These are phyloP conservation scores for Eidolon helvum DNA, from an alignment of 2,113 vertebrate species.

Conservation along the genomic window DNA sequence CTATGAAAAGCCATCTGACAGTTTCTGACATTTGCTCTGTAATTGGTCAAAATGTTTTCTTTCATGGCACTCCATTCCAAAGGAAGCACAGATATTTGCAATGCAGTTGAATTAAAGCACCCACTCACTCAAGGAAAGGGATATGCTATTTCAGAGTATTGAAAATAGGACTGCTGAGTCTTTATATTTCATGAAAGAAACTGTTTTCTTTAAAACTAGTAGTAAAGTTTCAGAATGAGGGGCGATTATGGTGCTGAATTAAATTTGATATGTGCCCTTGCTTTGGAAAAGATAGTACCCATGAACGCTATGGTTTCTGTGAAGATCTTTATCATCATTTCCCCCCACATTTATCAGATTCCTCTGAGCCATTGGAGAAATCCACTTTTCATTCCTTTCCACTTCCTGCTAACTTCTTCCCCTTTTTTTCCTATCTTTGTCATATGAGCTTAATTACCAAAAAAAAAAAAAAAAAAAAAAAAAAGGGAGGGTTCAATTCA, in stretches of 20 bases:
- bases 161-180: background rate
- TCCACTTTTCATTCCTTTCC: background rate
- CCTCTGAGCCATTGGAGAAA: background rate
- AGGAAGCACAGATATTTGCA: background rate
- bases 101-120: background rate
- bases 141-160: background rate
- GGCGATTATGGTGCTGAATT: background rate
- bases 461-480: background rate
- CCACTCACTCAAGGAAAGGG: background rate
- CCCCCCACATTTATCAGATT: background rate
- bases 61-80: constrained; percentile 6
- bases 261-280: background rate
- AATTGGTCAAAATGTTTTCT: constrained; percentile 41
- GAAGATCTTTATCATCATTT: background rate
- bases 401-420: background rate
- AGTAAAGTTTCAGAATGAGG: background rate
- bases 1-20: background rate
- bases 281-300: background rate
- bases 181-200: background rate
- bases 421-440: background rate
- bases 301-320: background rate
- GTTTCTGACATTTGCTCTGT: constrained; percentile 8
- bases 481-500: background rate
- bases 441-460: background rate
- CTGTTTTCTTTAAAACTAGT: background rate